These are phyloP conservation scores for Myzus persicae DNA, from an alignment of 1,140 invertebrate genomes.

Conservation along the genomic window DNA sequence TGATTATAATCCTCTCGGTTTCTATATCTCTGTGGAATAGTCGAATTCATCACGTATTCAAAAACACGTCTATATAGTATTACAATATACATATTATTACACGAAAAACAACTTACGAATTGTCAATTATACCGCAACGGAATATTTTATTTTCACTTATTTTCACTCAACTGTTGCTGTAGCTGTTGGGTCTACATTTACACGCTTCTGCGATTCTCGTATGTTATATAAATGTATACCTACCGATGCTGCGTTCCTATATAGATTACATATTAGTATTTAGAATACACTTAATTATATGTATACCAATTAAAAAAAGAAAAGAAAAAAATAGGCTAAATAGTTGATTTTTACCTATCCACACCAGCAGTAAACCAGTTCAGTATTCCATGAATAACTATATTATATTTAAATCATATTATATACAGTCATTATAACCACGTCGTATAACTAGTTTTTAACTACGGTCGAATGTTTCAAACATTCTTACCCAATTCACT, in stretches of 20 bases:
- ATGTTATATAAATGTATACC: neutral
- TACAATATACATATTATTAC: neutral
- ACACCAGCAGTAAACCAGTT: neutral
- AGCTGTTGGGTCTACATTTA: neutral
- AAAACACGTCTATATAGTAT: neutral
- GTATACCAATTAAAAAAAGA: slow-evolving; percentile 5
- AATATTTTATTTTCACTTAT: neutral
- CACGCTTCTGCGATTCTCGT: neutral
- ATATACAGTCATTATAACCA: neutral
- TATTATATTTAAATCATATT: neutral
- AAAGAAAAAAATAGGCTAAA: neutral
- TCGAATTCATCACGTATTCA: neutral
- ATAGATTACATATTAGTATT: neutral
- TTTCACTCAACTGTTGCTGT: neutral
- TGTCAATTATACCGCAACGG: neutral
- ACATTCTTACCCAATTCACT: neutral
- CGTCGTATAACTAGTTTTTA: neutral
- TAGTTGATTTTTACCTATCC: neutral
- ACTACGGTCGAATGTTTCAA: neutral
- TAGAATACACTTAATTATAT: neutral
- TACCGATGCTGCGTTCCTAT: neutral
- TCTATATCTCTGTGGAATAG: neutral
- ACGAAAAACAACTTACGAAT: neutral
- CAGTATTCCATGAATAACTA: neutral
- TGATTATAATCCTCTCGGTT: neutral